A percentile compares a stretch with the other conserved stretches of the same genome.
These are phyloP conservation scores for Bombus pyrosoma DNA, from an alignment of 1,140 invertebrate species.

Conservation along the genomic window DNA sequence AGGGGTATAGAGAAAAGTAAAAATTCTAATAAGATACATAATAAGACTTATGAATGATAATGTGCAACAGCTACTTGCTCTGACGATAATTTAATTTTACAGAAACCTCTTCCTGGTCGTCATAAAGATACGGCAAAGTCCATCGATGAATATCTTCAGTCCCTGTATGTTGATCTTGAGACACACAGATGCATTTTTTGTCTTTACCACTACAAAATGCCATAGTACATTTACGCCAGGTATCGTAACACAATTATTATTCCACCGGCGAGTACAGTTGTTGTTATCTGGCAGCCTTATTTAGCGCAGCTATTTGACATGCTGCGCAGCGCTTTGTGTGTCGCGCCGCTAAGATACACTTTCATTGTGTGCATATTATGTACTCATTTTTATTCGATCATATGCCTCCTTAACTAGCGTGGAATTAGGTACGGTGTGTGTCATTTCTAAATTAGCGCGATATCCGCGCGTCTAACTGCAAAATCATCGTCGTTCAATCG, in stretches of 20 bases:
- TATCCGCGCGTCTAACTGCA: too few relatives aligned
- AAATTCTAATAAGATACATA: too few relatives aligned
- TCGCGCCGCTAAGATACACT: background rate
- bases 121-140: background rate
- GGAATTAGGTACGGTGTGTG: background rate
- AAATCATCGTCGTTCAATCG: background rate
- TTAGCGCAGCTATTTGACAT: constrained; percentile 30
- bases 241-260: constrained; percentile 47
- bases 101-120: background rate
- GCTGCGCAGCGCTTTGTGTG: constrained; percentile 23
- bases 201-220: background rate
- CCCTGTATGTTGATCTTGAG: constrained; percentile 27
- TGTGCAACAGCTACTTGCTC: background rate
- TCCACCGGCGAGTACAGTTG: constrained; percentile 8
- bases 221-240: constrained; percentile 30
- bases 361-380: constrained; percentile 39
- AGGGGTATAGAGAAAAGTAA: too few relatives aligned
- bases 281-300: constrained; percentile 51
- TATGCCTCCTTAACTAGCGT: constrained; percentile 12
- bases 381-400: constrained; percentile 16
- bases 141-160: constrained; percentile 9
- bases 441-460: constrained; percentile 13
- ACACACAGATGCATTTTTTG: background rate
- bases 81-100: background rate
- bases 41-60: background rate